Evolutionary conservation across 2,113 vertebrate species (phyloP).

Genomic region (Tragulus kanchil): DNA sequence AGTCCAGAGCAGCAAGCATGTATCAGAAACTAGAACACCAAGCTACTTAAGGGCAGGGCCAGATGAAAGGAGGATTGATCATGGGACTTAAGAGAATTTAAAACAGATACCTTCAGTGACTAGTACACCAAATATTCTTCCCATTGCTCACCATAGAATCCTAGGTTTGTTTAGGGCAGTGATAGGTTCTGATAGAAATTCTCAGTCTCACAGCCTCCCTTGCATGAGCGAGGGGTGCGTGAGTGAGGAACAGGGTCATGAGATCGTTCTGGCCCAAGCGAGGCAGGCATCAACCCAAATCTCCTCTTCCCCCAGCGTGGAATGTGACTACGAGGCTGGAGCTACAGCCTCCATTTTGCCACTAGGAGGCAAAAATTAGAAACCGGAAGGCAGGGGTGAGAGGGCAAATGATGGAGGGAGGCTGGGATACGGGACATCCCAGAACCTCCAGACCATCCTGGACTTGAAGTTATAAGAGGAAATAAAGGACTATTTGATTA

Average conservation of each 20-base stretch:
- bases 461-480: not conserved
- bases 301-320: not conserved
- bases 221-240: fast-evolving
- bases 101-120: not conserved
- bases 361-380: not conserved
- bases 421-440: not conserved
- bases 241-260: not conserved
- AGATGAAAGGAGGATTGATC: not conserved
- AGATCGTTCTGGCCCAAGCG: not conserved
- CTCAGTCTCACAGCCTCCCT: not conserved
- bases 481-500: not conserved
- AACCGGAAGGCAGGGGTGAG: not conserved
- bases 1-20: not conserved
- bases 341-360: not conserved
- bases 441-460: not conserved
- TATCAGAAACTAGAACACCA: not conserved
- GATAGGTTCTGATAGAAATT: not conserved
- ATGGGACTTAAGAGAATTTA: not conserved
- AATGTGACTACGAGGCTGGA: fast-evolving
- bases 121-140: not conserved
- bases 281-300: not conserved
- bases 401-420: not conserved
- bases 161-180: not conserved
- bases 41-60: not conserved
- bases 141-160: not conserved